Evolutionary conservation across 2,113 vertebrate genomes (phyloP).

Genomic region (Zosterops lateralis): DNA sequence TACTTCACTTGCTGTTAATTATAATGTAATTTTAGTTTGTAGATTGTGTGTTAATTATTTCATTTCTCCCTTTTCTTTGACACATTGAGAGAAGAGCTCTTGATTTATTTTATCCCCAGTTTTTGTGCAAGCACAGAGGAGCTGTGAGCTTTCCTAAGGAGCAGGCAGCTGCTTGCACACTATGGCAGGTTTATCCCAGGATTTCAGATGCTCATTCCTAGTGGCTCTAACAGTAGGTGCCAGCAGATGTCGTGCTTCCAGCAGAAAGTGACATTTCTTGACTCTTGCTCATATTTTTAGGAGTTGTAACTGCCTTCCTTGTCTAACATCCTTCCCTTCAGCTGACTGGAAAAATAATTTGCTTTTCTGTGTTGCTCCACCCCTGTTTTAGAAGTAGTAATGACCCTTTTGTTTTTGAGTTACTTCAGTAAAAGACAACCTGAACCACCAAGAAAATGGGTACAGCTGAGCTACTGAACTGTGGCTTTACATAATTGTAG

Average conservation of each 20-base stretch:
- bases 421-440: background rate
- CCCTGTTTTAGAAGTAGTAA: background rate
- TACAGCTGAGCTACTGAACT: background rate
- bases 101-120: background rate
- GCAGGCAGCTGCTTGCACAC: background rate
- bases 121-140: background rate
- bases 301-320: background rate
- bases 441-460: background rate
- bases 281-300: background rate
- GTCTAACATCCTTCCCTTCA: background rate
- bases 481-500: background rate
- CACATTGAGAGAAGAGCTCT: background rate
- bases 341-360: background rate
- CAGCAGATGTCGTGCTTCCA: conserved; percentile 42
- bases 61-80: background rate
- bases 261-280: background rate
- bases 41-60: background rate
- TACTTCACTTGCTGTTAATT: background rate
- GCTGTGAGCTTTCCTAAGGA: background rate
- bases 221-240: background rate
- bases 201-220: background rate
- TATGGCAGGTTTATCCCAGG: background rate
- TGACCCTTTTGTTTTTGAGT: background rate
- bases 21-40: background rate
- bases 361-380: background rate